phyloP scores from a whole-genome alignment of 2,113 vertebrate species.

The Eretmochelys imbricata region DNA sequence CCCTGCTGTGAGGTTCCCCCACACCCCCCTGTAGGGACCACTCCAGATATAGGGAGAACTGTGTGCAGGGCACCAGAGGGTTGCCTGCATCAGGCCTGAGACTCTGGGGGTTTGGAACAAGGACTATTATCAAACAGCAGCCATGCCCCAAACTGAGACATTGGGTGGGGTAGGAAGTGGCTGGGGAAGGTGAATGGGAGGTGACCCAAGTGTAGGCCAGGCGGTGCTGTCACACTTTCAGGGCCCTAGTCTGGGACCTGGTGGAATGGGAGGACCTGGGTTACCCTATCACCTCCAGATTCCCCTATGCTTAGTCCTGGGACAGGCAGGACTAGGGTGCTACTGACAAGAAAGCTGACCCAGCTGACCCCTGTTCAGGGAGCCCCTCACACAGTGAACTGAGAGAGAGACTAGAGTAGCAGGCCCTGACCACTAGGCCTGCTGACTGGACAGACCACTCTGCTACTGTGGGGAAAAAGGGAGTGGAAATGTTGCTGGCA shows the following conservation, averaged over 20 bases:
- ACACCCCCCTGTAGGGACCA: no score
- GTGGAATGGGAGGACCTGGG: neutral
- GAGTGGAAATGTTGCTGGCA: neutral
- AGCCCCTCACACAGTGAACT: neutral
- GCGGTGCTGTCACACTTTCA: neutral
- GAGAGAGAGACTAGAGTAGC: neutral
- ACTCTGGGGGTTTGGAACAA: neutral
- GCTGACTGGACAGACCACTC: neutral
- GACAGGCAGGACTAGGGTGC: neutral
- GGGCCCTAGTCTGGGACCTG: neutral
- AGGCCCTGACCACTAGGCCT: neutral
- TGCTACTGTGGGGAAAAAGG: neutral
- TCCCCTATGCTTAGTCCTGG: neutral
- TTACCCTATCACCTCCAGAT: neutral
- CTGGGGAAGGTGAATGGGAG: fast-evolving
- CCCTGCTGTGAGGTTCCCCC: neutral
- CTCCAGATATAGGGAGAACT: neutral
- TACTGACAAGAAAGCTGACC: neutral
- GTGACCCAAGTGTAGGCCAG: neutral
- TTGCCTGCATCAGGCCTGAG: neutral
- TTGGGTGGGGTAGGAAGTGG: neutral
- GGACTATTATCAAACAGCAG: neutral
- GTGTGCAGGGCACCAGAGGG: neutral
- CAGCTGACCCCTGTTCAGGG: neutral
- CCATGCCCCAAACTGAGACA: neutral